Base-by-base conservation (phyloP, 37 sponge, comb jelly and placozoan species). In the Hormiphora californensis region DNA sequence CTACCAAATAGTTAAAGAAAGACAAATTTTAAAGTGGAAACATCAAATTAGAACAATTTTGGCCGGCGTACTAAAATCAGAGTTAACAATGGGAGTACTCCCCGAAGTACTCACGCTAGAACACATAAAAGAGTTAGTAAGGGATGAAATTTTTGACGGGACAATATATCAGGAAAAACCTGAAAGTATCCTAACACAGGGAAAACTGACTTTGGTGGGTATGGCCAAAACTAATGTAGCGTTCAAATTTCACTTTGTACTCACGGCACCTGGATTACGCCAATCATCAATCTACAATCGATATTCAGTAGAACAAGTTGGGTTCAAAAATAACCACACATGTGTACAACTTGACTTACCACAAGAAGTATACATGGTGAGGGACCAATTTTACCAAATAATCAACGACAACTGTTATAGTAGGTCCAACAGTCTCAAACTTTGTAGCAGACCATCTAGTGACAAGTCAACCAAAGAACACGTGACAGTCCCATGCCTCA, bases 241-340 rank as follows among this genome's bases (percentile, higher is more conserved):
- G 30, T 57, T 23, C 30, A 57, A 30, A 57, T 57, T 28, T 15
- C 61, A 57, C 27, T 57, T 57, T 57, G 61, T 57, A 5, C 61
- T 57, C n/a, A 57, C 27, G 3, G 30, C 27, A 57, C 61, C 61
- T 28, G 27, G 30, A 5, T 15, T 57, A 12, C n/a, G 23, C n/a
- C n/a, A 15, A 15, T 23, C n/a, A 12, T 57, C 61, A 5, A 57
- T 57, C 7, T 57, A 57, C 27, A 57, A 57, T 15, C n/a, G 61
- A 57, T 57, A 57, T 12, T 5, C 61, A 57, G 61, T 57, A 30
- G 61, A 57, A 57, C 61, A 57, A 15, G 61, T 57, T 19, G 61
- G 61, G 7, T 5, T 57, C n/a, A 30, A 57, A 15, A 4, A 23
- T 30, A 57, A 57, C n/a, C 30, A 30, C 5, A 57, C 61, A 23